Base-by-base conservation (phyloP, 2,797 vertebrate genomes). In the Carcharodon carcharias region DNA sequence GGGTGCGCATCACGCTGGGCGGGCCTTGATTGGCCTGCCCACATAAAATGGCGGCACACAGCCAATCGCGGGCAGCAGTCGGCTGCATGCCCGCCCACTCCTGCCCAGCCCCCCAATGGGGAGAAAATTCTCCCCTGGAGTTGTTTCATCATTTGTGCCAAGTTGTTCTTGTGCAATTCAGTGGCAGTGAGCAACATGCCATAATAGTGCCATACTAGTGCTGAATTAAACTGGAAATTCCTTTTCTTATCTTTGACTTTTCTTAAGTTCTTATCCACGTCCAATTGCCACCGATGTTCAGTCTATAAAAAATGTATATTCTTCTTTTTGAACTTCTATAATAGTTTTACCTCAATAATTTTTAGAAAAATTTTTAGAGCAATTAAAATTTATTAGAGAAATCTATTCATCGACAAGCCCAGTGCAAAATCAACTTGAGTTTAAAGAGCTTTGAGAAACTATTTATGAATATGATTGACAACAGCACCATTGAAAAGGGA, bases 391-490 rank as follows among this genome's bases (percentile, higher is more conserved):
- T 71, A 50, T 95, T 73, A 18, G 23, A 71, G 11, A 31, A 35
- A 91, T 63, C 0, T 58, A 56, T 54, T 56, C 21, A 95, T 73
- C 54, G 16, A n/a, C 69, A 56, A 54, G 89, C 50, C 28, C 67
- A 12, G 12, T 95, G 28, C 67, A 71, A 95, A 92, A 56, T 71
- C 54, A 95, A 58, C 31, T 3, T 77, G 45, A 77, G 50, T 4
- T 77, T 73, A 95, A 54, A 31, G 65, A 95, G 28, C 67, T 77
- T 95, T 18, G 54, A 73, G 69, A 71, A 95, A 95, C 50, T 73
- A 73, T 35, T 95, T 56, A 73, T 54, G 69, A 95, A 77, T 31
- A 71, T 56, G 67, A 73, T 73, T 95, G 94, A 95, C 67, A 95
- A 54, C 67, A 73, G 28, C 67, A 73, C 14, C 50, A 94, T 6